A percentile compares a stretch with the other conserved stretches of the same genome.
These are phyloP conservation scores for Paratilapia polleni DNA, from an alignment of 2,113 vertebrate species.

Conservation along the genomic window DNA sequence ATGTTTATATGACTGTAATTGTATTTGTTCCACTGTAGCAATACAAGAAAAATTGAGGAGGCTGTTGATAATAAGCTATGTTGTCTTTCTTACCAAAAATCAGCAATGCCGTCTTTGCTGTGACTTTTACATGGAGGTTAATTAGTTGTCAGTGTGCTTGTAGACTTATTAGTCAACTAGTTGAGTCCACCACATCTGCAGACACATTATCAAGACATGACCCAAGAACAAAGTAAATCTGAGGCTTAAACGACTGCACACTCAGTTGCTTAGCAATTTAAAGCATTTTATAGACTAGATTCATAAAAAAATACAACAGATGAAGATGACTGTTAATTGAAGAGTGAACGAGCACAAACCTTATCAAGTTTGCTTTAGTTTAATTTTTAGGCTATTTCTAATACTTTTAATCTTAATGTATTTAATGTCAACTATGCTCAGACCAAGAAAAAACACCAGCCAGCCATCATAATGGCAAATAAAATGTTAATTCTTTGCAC, in stretches of 20 bases:
- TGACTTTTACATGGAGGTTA: neutral
- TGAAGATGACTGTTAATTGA: neutral
- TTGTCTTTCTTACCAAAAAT: neutral
- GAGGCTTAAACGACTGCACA: accelerated
- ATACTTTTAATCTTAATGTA: neutral
- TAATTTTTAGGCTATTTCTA: neutral
- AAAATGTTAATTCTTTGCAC: neutral
- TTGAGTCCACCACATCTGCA: neutral
- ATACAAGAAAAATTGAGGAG: neutral
- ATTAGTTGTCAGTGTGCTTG: neutral
- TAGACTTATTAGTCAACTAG: neutral
- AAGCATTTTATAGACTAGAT: neutral
- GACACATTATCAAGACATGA: no score
- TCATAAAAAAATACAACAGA: neutral
- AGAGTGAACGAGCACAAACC: neutral
- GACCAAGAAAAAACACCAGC: neutral
- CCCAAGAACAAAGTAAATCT: no score
- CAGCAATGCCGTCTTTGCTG: neutral
- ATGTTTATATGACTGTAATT: neutral
- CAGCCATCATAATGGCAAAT: neutral
- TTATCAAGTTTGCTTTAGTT: neutral
- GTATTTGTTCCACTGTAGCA: neutral
- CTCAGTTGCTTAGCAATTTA: neutral
- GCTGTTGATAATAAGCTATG: neutral
- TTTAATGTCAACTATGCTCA: neutral